Conservation (phyloP, 2,113 vertebrate genomes). For the Spea multiplicata region DNA sequence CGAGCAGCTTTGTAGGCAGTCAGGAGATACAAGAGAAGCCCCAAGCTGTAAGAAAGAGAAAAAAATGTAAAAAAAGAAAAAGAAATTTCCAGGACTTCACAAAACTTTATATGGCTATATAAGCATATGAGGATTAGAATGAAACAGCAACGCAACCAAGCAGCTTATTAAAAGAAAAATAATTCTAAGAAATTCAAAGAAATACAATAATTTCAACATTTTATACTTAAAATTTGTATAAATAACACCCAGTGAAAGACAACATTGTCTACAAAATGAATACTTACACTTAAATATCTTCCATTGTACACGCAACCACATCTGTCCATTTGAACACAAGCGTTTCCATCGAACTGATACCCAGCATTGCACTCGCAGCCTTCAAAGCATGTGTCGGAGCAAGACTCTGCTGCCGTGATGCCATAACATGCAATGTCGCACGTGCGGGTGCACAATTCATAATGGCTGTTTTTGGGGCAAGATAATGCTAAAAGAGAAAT, state of each 20-base stretch:
- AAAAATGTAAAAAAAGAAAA: background rate
- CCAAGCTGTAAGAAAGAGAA: constrained; percentile 47
- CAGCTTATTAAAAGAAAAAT: no score
- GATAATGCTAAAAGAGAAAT: background rate
- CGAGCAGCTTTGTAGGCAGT: constrained; percentile 58
- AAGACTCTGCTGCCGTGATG: constrained; percentile 42
- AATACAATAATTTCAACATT: no score
- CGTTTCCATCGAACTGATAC: constrained; percentile 47
- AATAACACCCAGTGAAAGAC: background rate
- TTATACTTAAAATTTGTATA: no score
- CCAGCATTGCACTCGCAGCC: constrained; percentile 54
- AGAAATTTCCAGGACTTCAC: no score
- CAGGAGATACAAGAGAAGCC: constrained; percentile 29
- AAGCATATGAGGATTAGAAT: no score
- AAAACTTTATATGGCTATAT: no score
- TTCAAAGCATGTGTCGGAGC: constrained; percentile 59
- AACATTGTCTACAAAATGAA: background rate
- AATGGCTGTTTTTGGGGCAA: constrained; percentile 65
- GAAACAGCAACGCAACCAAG: no score
- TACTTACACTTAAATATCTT: constrained; percentile 58
- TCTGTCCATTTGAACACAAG: constrained; percentile 45
- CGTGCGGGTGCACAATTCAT: constrained; percentile 62
- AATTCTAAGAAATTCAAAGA: no score
- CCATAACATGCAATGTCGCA: constrained; percentile 61
- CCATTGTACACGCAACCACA: constrained; percentile 53